Evolutionary conservation across 2,888 invertebrate species (phyloP).

Genomic region (Drosophila lutescens): DNA sequence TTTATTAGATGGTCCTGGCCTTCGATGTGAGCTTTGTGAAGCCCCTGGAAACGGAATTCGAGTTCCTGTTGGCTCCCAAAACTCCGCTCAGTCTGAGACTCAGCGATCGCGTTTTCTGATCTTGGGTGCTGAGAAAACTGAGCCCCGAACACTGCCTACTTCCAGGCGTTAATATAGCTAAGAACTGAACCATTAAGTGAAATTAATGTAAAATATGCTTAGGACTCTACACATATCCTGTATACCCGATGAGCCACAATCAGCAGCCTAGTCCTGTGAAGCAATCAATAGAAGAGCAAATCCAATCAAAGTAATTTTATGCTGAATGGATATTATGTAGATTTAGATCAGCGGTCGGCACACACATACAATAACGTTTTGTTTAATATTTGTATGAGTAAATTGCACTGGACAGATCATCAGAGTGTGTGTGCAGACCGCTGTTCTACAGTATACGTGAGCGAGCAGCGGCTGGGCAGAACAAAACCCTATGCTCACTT

Average conservation of each 20-base stretch:
- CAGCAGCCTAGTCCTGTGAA: slow-evolving; percentile 46
- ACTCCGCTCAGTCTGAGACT: slow-evolving; percentile 89
- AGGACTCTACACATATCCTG: slow-evolving; percentile 9
- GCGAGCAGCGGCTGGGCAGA: no score
- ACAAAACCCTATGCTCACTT: no score
- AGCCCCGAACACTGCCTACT: slow-evolving; percentile 31
- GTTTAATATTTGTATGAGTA: no score
- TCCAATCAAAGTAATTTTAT: slow-evolving; percentile 24
- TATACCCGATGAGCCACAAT: slow-evolving; percentile 23
- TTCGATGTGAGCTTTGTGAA: slow-evolving; percentile 89
- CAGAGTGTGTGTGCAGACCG: no score
- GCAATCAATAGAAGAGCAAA: slow-evolving; percentile 20
- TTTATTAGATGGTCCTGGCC: slow-evolving; percentile 87
- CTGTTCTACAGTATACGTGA: no score
- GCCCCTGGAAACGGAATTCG: slow-evolving; percentile 90
- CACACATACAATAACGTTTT: no score
- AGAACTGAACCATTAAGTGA: slow-evolving; percentile 43
- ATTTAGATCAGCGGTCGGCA: no score
- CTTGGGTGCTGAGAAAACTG: slow-evolving; percentile 7
- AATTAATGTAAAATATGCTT: slow-evolving; percentile 30
- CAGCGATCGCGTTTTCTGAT: slow-evolving; percentile 85
- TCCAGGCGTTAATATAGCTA: slow-evolving; percentile 29
- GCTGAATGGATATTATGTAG: slow-evolving; percentile 30
- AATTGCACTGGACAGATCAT: no score
- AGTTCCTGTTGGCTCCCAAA: slow-evolving; percentile 92